Evolutionary conservation across 2,888 invertebrate species (phyloP).

Genomic region (Hofmannophila pseudospretella): DNA sequence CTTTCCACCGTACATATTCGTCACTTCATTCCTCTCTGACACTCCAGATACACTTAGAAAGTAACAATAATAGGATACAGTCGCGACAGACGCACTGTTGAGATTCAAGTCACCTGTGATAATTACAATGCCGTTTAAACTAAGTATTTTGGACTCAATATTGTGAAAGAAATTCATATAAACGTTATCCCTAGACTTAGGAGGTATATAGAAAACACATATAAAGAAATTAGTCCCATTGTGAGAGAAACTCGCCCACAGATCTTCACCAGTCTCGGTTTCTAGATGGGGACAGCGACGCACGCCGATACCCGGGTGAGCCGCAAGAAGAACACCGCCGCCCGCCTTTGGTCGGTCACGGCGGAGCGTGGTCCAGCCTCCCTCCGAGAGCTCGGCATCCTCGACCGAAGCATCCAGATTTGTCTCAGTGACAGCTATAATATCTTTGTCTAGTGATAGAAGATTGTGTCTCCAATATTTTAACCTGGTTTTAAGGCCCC

Average conservation of each 20-base stretch:
- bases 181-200: too few species aligned
- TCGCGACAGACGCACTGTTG: too few species aligned
- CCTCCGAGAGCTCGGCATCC: conserved; percentile 2
- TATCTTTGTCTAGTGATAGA: not conserved
- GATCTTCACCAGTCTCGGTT: conserved; percentile 4
- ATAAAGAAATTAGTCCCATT: not conserved
- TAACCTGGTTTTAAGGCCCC: conserved; percentile 7
- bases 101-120: too few species aligned
- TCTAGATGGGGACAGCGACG: not conserved
- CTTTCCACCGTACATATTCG: too few species aligned
- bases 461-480: not conserved
- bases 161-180: too few species aligned
- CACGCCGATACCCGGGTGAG: not conserved
- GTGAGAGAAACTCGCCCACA: not conserved
- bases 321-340: conserved; percentile 7
- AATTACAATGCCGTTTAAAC: too few species aligned
- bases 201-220: conserved; percentile 1
- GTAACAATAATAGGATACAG: not conserved
- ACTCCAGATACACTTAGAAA: not conserved
- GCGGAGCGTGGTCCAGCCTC: conserved; percentile 1
- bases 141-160: too few species aligned
- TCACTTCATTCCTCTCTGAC: not conserved
- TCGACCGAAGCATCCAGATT: not conserved
- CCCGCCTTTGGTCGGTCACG: not conserved
- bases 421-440: conserved; percentile 4